Evolutionary conservation across 1,140 invertebrate genomes (phyloP).

Genomic region (Oryctes rhinoceros): DNA sequence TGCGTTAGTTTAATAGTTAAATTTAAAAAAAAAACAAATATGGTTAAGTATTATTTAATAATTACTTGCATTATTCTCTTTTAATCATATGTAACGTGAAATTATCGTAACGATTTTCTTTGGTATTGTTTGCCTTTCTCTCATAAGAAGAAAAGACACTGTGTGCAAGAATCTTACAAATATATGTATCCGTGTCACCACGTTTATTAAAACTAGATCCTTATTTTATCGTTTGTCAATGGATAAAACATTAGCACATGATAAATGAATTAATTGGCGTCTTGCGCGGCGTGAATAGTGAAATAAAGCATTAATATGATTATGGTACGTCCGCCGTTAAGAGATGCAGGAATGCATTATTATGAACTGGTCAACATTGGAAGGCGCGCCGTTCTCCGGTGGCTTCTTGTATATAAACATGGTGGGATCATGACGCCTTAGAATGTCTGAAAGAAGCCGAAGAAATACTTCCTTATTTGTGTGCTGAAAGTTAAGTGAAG

Average conservation of each 20-base stretch:
- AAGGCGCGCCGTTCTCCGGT: conserved; percentile 23
- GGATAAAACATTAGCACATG: conserved; percentile 21
- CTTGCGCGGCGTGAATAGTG: conserved; percentile 11
- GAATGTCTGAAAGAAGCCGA: conserved; percentile 22
- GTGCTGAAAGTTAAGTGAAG: conserved; percentile 23
- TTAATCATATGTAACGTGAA: no score
- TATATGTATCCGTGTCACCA: not conserved
- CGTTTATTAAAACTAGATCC: not conserved
- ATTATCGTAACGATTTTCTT: no score
- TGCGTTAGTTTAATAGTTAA: no score
- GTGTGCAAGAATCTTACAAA: no score
- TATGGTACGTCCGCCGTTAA: conserved; percentile 24
- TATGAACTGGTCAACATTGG: conserved; percentile 41
- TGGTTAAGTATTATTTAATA: no score
- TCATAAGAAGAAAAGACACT: no score
- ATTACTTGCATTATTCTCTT: no score
- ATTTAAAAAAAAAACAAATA: no score
- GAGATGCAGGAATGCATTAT: conserved; percentile 41
- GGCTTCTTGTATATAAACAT: conserved; percentile 33
- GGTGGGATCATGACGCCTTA: conserved; percentile 13
- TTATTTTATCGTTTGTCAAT: not conserved
- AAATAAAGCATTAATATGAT: conserved; percentile 40
- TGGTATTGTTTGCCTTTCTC: no score
- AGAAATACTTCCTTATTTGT: conserved; percentile 33
- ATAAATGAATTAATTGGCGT: conserved; percentile 40